A percentile compares a stretch with the other conserved stretches of the same genome.
Evolutionary conservation across 1,140 invertebrate genomes (phyloP).

Genomic region (Leptinotarsa texana): DNA sequence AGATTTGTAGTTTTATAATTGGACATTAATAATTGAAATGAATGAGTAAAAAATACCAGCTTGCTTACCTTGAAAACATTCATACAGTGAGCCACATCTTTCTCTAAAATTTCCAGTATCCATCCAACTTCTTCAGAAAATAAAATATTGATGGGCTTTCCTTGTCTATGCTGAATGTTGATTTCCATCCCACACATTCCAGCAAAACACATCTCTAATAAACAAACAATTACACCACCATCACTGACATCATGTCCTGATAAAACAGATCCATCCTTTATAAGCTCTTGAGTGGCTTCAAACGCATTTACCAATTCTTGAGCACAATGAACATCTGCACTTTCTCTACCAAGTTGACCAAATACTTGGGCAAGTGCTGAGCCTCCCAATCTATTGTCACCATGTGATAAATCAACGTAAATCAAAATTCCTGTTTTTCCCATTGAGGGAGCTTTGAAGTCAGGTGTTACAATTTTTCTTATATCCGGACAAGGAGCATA

Average conservation of each 20-base stretch:
- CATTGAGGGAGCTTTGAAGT: slow-evolving; percentile 74
- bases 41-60: too few relatives aligned
- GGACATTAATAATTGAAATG: too few relatives aligned
- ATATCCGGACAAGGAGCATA: slow-evolving; percentile 94
- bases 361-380: slow-evolving; percentile 90
- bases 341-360: slow-evolving; percentile 79
- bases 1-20: too few relatives aligned
- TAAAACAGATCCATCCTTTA: slow-evolving; percentile 73
- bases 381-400: slow-evolving; percentile 79
- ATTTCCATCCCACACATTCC: slow-evolving; percentile 81
- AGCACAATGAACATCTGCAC: slow-evolving; percentile 80
- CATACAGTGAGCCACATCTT: slow-evolving; percentile 61
- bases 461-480: slow-evolving; percentile 81
- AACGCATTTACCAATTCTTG: slow-evolving; percentile 74
- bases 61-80: slow-evolving; percentile 46
- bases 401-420: slow-evolving; percentile 71
- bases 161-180: slow-evolving; percentile 64
- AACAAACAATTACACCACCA: slow-evolving; percentile 87
- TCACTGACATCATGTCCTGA: slow-evolving; percentile 98
- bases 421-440: slow-evolving; percentile 63
- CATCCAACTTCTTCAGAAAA: slow-evolving; percentile 93
- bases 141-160: slow-evolving; percentile 68
- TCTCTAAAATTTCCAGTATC: slow-evolving; percentile 79
- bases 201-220: slow-evolving; percentile 95
- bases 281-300: slow-evolving; percentile 78